A percentile compares a stretch with the other conserved stretches of the same genome.
Conservation (phyloP, 35 echinoderm and acorn worm genomes). For the Lytechinus variegatus region DNA sequence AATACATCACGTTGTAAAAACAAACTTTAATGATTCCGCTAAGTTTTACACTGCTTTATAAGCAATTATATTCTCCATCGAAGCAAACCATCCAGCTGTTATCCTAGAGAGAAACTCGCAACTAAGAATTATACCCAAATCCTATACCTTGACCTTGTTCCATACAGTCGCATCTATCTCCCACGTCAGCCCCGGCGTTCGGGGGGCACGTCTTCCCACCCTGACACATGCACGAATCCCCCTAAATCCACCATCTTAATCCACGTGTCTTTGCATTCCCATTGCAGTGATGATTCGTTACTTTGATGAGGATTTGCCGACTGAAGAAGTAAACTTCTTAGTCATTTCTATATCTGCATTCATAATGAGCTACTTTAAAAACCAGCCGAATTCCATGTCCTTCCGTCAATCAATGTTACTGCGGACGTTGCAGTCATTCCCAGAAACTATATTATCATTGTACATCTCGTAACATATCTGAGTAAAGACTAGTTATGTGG, state of each 20-base stretch:
- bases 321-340: background rate
- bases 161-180: background rate
- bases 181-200: background rate
- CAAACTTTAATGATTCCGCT: background rate
- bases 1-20: background rate
- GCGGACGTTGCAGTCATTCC: too few relatives aligned
- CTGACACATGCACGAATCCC: background rate
- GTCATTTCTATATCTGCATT: background rate
- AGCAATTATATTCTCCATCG: background rate
- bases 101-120: background rate
- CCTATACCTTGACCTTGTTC: background rate
- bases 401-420: background rate
- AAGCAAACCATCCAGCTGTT: background rate
- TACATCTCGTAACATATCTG: too few relatives aligned
- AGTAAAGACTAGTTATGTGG: too few relatives aligned
- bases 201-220: background rate
- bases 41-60: background rate
- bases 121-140: background rate
- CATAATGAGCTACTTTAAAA: background rate
- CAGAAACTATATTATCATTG: too few relatives aligned
- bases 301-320: background rate
- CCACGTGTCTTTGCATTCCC: background rate
- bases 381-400: background rate
- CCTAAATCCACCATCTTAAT: background rate
- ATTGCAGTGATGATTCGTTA: background rate